Conservation (phyloP, 2,797 vertebrate genomes). For the Ceryle rudis region DNA sequence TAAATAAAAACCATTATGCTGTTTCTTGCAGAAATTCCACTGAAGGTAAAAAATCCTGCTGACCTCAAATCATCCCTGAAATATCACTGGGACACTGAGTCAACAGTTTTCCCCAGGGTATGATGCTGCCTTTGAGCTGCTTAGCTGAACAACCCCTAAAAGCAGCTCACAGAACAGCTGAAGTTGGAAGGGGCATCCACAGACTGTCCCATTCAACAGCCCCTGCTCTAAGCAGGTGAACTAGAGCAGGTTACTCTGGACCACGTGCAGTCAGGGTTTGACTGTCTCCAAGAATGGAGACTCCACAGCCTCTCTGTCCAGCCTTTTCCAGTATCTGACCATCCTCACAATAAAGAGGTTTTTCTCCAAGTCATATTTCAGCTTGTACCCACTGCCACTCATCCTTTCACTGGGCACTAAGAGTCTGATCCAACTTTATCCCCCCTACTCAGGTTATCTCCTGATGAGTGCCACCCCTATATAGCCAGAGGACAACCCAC, state of each 20-base stretch:
- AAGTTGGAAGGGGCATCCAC: neutral
- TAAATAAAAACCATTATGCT: neutral
- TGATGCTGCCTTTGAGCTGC: neutral
- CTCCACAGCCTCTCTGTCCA: no score
- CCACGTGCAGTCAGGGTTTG: neutral
- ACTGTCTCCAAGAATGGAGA: neutral
- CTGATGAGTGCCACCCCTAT: no score
- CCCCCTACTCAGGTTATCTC: no score
- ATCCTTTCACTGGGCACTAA: no score
- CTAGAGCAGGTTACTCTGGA: neutral
- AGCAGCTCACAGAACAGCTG: neutral
- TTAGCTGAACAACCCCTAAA: neutral
- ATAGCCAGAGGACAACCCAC: no score
- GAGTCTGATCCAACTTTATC: no score
- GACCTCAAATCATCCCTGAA: neutral
- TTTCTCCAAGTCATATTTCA: no score
- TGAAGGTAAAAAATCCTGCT: neutral
- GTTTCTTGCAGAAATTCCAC: neutral
- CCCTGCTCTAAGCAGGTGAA: neutral
- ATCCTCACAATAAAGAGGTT: no score
- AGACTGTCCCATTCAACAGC: neutral
- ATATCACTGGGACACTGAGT: neutral
- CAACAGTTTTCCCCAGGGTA: neutral
- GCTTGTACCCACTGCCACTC: no score
- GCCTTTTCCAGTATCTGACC: no score